phyloP scores from a whole-genome alignment of 1,140 invertebrate species.

The Plutomurus gul region DNA sequence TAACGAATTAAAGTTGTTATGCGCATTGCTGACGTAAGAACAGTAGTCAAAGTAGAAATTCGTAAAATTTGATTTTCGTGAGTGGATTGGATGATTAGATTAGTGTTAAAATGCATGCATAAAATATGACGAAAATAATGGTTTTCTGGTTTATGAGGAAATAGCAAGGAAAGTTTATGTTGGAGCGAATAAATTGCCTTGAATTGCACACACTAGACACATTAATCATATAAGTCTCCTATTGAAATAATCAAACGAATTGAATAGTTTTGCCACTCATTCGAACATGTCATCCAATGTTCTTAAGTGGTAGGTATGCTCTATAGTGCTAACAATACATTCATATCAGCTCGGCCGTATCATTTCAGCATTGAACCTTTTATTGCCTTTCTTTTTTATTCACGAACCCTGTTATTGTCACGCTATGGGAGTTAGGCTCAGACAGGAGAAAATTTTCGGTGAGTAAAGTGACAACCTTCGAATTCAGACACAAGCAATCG shows the following conservation, averaged over 20 bases:
- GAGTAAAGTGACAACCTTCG: slow-evolving; percentile 14
- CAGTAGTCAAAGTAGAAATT: no score
- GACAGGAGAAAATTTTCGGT: slow-evolving; percentile 24
- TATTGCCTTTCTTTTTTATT: slow-evolving; percentile 16
- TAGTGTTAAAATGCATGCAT: no score
- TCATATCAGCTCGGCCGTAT: no score
- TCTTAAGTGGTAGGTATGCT: not conserved
- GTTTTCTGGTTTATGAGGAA: no score
- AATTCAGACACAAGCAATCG: not conserved
- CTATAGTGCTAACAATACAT: not conserved
- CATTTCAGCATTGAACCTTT: slow-evolving; percentile 18
- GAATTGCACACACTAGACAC: not conserved
- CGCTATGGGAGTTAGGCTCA: slow-evolving; percentile 23
- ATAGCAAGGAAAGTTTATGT: no score
- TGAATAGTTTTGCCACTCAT: slow-evolving; percentile 20
- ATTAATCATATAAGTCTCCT: slow-evolving; percentile 8
- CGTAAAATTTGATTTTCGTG: no score
- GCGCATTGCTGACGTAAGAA: no score
- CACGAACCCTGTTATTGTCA: slow-evolving; percentile 8
- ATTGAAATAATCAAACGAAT: slow-evolving; percentile 27
- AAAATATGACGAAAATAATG: no score
- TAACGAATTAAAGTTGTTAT: no score
- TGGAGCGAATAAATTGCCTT: no score
- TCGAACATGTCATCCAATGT: slow-evolving; percentile 21
- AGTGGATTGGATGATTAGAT: no score